phyloP scores from a whole-genome alignment of 2,888 invertebrate genomes.

The Dynastes grantii region DNA sequence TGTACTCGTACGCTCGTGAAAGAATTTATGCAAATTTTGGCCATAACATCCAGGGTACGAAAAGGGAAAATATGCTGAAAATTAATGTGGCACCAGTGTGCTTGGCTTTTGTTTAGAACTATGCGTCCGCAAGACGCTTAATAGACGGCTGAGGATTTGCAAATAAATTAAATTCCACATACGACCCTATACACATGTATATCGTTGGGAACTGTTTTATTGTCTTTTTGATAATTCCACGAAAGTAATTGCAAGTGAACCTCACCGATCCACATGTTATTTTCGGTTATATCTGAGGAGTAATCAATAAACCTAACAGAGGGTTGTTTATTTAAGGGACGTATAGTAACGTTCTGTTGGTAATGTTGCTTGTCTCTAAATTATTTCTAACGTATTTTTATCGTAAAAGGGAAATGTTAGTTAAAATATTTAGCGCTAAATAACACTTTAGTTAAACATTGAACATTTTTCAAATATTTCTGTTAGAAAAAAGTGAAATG shows the following conservation, averaged over 20 bases:
- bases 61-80: slow-evolving; percentile 24
- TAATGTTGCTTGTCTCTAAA: too few species aligned
- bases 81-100: slow-evolving; percentile 18
- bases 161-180: slow-evolving; percentile 21
- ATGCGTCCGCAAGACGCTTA: background rate
- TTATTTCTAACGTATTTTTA: too few species aligned
- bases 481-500: too few species aligned
- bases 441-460: too few species aligned
- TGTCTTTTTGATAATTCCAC: background rate
- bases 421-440: too few species aligned
- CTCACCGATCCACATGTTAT: background rate
- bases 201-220: slow-evolving; percentile 2
- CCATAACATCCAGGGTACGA: slow-evolving; percentile 12
- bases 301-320: too few species aligned
- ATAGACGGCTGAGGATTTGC: slow-evolving; percentile 27
- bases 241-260: slow-evolving; percentile 11
- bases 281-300: background rate
- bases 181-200: background rate
- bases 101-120: slow-evolving; percentile 9
- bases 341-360: too few species aligned
- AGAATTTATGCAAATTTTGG: slow-evolving; percentile 32
- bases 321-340: too few species aligned
- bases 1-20: background rate
- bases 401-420: too few species aligned
- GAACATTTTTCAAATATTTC: too few species aligned